A percentile compares a stretch with the other conserved stretches of the same genome.
Evolutionary conservation across 2,113 vertebrate species (phyloP).

Genomic region (Gymnogyps californianus): DNA sequence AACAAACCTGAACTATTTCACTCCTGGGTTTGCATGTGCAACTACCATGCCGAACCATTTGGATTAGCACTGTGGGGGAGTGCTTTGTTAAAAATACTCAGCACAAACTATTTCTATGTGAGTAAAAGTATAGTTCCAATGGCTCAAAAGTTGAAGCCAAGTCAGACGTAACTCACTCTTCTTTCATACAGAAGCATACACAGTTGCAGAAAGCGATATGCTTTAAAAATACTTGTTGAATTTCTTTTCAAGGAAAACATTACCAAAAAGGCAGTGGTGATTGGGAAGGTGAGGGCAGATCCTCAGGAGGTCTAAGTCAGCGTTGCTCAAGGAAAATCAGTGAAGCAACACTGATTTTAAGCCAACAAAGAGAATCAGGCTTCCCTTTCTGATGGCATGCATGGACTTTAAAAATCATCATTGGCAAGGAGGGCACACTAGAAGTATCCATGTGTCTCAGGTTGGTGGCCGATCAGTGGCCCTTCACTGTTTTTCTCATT

Average conservation of each 20-base stretch:
- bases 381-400: background rate
- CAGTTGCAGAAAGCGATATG: background rate
- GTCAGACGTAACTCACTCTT: background rate
- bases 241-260: background rate
- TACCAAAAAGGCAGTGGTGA: background rate
- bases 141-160: background rate
- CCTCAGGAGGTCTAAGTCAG: background rate
- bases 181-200: background rate
- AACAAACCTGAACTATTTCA: slow-evolving; percentile 33
- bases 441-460: background rate
- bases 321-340: background rate
- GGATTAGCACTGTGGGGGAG: background rate
- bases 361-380: background rate
- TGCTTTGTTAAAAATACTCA: slow-evolving; percentile 41
- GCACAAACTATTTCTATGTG: background rate
- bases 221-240: slow-evolving; percentile 32
- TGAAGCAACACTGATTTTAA: background rate
- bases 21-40: slow-evolving; percentile 12
- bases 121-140: background rate
- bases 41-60: background rate
- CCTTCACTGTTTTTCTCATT: background rate
- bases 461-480: background rate
- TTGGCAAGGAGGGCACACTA: background rate
- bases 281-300: background rate
- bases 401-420: background rate